These are phyloP conservation scores for Pterocles gutturalis DNA, from an alignment of 2,113 vertebrate genomes.

Conservation along the genomic window DNA sequence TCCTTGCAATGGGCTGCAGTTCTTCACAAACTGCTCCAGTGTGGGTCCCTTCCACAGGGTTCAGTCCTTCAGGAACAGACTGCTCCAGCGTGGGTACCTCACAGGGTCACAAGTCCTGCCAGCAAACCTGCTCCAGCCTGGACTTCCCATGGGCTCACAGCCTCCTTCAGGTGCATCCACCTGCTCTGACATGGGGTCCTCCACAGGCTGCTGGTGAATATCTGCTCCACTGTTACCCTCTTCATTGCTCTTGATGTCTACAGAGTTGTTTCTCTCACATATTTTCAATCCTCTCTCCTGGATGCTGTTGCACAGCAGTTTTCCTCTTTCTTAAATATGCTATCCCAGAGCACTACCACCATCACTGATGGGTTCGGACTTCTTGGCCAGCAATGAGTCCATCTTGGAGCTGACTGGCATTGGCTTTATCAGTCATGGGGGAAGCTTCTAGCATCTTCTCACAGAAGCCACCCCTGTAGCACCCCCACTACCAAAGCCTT, in stretches of 20 bases:
- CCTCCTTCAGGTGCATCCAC: neutral
- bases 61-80: neutral
- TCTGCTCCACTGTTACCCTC: neutral
- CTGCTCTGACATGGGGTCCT: neutral
- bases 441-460: neutral
- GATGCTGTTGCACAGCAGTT: neutral
- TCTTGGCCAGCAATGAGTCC: rapidly evolving
- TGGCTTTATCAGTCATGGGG: rapidly evolving
- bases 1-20: neutral
- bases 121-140: rapidly evolving
- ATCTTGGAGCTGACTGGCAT: rapidly evolving
- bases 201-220: neutral
- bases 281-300: neutral
- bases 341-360: neutral
- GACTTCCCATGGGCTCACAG: rapidly evolving
- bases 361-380: rapidly evolving
- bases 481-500: rapidly evolving
- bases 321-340: neutral
- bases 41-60: neutral
- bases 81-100: neutral
- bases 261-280: neutral
- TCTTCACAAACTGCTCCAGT: neutral
- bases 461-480: neutral
- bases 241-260: neutral
- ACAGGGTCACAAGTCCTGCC: neutral